Conservation (phyloP, 2,113 vertebrate genomes). For the Lates calcarifer region DNA sequence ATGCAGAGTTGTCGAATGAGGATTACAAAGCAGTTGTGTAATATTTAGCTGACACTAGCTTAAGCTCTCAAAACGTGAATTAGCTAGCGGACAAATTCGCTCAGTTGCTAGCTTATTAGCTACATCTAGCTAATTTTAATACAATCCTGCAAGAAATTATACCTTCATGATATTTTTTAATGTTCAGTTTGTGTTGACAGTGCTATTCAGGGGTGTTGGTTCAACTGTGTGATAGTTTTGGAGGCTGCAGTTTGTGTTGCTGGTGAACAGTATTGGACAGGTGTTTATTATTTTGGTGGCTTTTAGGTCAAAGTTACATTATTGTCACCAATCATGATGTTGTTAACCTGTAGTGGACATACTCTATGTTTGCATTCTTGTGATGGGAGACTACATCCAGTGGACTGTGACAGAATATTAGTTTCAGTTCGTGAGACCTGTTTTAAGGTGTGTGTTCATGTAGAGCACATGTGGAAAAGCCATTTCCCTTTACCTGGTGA, state of each 20-base stretch:
- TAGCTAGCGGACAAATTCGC: background rate
- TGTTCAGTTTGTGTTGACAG: background rate
- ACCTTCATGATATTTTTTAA: background rate
- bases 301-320: too few species aligned
- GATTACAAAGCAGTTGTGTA: background rate
- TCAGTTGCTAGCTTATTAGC: too few species aligned
- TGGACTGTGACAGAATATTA: background rate
- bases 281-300: background rate
- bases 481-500: conserved; percentile 62
- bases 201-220: background rate
- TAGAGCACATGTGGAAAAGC: conserved; percentile 61
- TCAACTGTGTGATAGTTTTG: background rate
- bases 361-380: background rate
- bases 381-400: background rate
- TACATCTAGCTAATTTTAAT: background rate
- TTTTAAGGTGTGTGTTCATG: conserved; percentile 5
- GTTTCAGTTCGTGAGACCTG: background rate
- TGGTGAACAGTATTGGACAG: background rate
- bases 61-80: background rate
- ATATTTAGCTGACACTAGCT: background rate
- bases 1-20: too few species aligned
- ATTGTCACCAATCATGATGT: background rate
- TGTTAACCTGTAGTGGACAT: background rate
- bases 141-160: background rate
- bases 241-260: background rate